Evolutionary conservation across 2,888 invertebrate genomes (phyloP).

Genomic region (Eudemis profundana): DNA sequence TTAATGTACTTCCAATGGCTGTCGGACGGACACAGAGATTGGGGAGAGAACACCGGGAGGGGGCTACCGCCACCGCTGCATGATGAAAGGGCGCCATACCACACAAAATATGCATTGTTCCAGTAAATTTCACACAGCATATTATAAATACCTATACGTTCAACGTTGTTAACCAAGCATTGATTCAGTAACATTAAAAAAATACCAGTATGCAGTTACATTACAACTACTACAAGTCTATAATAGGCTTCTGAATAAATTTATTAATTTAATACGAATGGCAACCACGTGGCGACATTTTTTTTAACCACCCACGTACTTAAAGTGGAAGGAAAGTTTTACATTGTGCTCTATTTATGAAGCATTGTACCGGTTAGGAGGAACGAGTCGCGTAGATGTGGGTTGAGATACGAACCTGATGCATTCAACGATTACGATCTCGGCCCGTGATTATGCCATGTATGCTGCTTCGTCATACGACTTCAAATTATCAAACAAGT

Average conservation of each 20-base stretch:
- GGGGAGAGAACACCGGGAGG: constrained; percentile 51
- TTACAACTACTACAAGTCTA: neutral
- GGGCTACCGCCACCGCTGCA: constrained; percentile 50
- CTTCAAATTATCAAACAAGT: constrained; percentile 33
- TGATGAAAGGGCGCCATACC: constrained; percentile 38
- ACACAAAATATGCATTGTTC: constrained; percentile 43
- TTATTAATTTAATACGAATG: constrained; percentile 29
- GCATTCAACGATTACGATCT: constrained; percentile 51
- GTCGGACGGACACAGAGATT: constrained; percentile 55
- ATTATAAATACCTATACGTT: neutral
- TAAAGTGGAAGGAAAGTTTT: constrained; percentile 47
- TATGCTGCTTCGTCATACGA: constrained; percentile 38
- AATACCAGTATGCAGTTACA: too few relatives aligned
- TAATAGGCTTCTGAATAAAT: constrained; percentile 15
- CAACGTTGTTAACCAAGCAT: neutral
- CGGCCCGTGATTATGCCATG: constrained; percentile 50
- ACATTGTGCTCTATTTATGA: constrained; percentile 65
- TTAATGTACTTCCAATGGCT: constrained; percentile 74
- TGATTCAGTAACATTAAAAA: constrained; percentile 16
- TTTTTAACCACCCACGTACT: constrained; percentile 41
- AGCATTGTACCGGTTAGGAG: constrained; percentile 56
- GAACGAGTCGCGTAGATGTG: constrained; percentile 56
- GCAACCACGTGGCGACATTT: constrained; percentile 37
- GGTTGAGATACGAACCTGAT: constrained; percentile 51
- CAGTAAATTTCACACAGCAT: constrained; percentile 43